Evolutionary conservation across 2,888 invertebrate genomes (phyloP).

Genomic region (Biston stratarius): DNA sequence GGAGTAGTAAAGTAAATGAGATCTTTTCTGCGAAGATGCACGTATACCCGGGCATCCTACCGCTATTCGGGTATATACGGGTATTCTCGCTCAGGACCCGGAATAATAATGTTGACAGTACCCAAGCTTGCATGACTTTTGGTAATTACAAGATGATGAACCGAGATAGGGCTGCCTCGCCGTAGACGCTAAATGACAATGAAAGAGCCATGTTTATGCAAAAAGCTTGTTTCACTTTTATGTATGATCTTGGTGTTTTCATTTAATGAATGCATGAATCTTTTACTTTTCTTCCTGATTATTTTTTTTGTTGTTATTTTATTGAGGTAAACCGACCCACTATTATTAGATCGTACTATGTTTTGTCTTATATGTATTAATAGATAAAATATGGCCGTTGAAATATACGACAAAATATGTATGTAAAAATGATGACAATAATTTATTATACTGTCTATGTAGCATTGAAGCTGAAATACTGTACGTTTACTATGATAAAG

Average conservation of each 20-base stretch:
- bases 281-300: background rate
- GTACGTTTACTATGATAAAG: slow-evolving; percentile 25
- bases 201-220: slow-evolving; percentile 15
- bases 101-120: slow-evolving; percentile 36
- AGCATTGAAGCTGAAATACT: slow-evolving; percentile 20
- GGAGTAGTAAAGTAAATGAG: slow-evolving; percentile 67
- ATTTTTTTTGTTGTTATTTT: background rate
- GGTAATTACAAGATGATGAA: slow-evolving; percentile 29
- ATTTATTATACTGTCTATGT: too few species aligned
- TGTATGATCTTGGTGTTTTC: slow-evolving; percentile 4
- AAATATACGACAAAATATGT: too few species aligned
- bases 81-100: slow-evolving; percentile 17
- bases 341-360: too few species aligned
- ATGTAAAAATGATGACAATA: too few species aligned
- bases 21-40: slow-evolving; percentile 66
- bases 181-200: slow-evolving; percentile 20
- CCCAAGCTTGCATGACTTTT: slow-evolving; percentile 26
- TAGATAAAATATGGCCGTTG: too few species aligned
- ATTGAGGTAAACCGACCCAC: too few species aligned
- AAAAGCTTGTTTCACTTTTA: slow-evolving; percentile 22
- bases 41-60: slow-evolving; percentile 49
- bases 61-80: slow-evolving; percentile 30
- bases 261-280: background rate
- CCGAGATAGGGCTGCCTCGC: slow-evolving; percentile 17
- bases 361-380: too few species aligned